Evolutionary conservation across 2,797 vertebrate species (phyloP), one percentile per base, ranked within the genome.

Genomic region (Enteromius mattozi): DNA sequence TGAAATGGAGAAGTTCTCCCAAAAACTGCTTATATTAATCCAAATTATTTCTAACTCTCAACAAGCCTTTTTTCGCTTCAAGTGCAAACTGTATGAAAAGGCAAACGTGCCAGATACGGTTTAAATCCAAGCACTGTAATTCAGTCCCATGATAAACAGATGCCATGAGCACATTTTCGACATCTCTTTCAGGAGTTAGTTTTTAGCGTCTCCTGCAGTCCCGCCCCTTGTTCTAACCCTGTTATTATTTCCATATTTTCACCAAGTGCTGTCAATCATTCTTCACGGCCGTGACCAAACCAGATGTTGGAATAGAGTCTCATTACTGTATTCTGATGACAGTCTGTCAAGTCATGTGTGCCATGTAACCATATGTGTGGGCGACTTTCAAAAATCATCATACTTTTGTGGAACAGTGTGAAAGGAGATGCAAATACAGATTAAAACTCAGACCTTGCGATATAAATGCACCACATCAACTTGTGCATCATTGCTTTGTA

Each of bases 301-400:
- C 89, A 89, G 88, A 87, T 90, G 89, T 88, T 86, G 51, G 68
- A 86, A 83, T 81, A 87, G 63, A 86, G 78, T 81, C 80, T 91
- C 85, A 94, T 94, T 94, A 93, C 88, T 89, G 86, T 85, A 90
- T 91, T 91, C 85, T 92, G 92, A 93, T 94, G 92, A 92, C 93
- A 92, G 88, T 93, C 92, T 93, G 92, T 93, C 92, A 93, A 89
- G 89, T 89, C 89, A 91, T 92, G 88, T 92, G 90, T 91, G 90
- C 90, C 90, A 89, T 92, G 83, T 89, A 90, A 90, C 87, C 71
- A 63, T 84, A 75, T 85, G 86, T 88, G 89, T 88, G 89, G 71
- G 89, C 49, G 87, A 78, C 84, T 85, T 87, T 89, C 40, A 89
- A 87, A 91, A 90, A 86, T 65, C 89, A 83, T 88, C 77, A 40